Percentiles rank a stretch among this genome's conserved stretches.
phyloP scores from a whole-genome alignment of 1,140 invertebrate genomes.

The Hyles euphorbiae region DNA sequence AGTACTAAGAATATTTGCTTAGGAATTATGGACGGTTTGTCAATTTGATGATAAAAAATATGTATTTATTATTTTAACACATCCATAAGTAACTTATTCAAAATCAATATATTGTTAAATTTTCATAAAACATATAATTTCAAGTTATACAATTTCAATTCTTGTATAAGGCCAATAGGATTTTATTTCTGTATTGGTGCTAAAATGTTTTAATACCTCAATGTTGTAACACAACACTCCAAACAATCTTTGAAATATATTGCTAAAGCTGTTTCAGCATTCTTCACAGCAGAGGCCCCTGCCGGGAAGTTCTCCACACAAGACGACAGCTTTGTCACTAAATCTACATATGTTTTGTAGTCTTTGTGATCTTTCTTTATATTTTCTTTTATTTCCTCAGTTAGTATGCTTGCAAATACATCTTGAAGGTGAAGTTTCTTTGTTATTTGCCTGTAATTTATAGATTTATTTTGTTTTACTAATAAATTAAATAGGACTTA shows the following conservation, averaged over 20 bases:
- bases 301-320: conserved; percentile 50
- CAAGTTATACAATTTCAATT: too few relatives aligned
- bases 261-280: conserved; percentile 28
- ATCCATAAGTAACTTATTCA: too few relatives aligned
- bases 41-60: too few relatives aligned
- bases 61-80: too few relatives aligned
- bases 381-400: conserved; percentile 21
- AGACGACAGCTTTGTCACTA: conserved; percentile 31
- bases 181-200: background rate
- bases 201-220: conserved; percentile 30
- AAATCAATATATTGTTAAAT: too few relatives aligned
- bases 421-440: conserved; percentile 32
- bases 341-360: conserved; percentile 30
- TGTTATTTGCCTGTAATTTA: conserved; percentile 41
- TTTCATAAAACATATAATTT: too few relatives aligned
- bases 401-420: conserved; percentile 35
- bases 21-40: too few relatives aligned
- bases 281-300: conserved; percentile 33
- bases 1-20: too few relatives aligned
- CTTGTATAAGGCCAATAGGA: too few relatives aligned
- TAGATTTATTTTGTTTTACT: background rate
- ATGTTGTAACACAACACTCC: conserved; percentile 26
- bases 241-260: conserved; percentile 37
- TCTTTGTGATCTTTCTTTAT: conserved; percentile 11
- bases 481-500: too few relatives aligned